Evolutionary conservation across 2,113 vertebrate genomes (phyloP).

Genomic region (Meles meles): DNA sequence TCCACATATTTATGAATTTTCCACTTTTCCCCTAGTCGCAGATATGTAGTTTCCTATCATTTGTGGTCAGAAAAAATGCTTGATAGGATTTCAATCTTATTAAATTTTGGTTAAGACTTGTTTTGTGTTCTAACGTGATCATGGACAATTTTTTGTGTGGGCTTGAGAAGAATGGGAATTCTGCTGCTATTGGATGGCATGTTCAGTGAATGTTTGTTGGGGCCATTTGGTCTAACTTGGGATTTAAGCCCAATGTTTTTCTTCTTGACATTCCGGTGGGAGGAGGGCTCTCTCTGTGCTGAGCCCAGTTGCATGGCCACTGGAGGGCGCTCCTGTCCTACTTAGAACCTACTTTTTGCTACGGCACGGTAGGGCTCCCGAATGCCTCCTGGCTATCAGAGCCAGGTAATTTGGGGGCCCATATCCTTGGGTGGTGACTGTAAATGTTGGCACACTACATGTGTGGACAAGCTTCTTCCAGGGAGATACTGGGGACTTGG

Average conservation of each 20-base stretch:
- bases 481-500: not conserved
- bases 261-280: not conserved
- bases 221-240: not conserved
- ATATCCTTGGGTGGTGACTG: not conserved
- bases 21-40: not conserved
- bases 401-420: not conserved
- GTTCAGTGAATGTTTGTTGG: not conserved
- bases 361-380: rapidly evolving
- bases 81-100: not conserved
- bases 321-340: not conserved
- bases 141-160: not conserved
- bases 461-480: not conserved
- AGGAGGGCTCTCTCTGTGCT: not conserved
- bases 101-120: not conserved
- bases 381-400: not conserved
- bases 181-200: not conserved
- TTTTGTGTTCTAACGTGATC: not conserved
- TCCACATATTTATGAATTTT: not conserved
- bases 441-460: not conserved
- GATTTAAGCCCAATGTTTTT: not conserved
- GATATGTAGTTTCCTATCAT: not conserved
- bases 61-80: not conserved
- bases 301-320: not conserved
- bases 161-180: not conserved
- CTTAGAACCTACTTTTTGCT: not conserved